These are phyloP conservation scores for Drosophila meridionalis DNA, from an alignment of 2,888 invertebrate genomes.

Conservation along the genomic window DNA sequence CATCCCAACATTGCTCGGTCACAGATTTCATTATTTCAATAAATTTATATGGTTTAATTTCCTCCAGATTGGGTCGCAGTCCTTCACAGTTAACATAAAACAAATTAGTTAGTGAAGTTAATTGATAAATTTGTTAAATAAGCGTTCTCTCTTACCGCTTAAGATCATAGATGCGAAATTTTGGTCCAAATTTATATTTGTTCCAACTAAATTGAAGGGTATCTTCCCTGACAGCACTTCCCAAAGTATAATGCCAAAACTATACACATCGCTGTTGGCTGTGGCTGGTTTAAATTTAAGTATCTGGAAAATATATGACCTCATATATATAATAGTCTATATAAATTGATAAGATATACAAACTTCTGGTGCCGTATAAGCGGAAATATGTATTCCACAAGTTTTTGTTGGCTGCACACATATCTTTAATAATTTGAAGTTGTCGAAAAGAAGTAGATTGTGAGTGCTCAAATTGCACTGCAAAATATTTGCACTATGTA, in stretches of 20 bases:
- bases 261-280: conserved; percentile 46
- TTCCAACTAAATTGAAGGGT: conserved; percentile 2
- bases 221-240: conserved; percentile 31
- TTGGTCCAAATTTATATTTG: too few species aligned
- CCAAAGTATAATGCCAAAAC: conserved; percentile 51
- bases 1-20: conserved; percentile 40
- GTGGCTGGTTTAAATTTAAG: rapidly evolving
- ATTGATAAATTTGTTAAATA: not conserved
- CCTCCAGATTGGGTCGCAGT: conserved; percentile 11
- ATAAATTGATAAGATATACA: not conserved
- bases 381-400: not conserved
- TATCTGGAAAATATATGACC: conserved; percentile 17
- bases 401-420: conserved; percentile 27
- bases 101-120: not conserved
- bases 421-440: conserved; percentile 32
- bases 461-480: conserved; percentile 53
- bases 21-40: not conserved
- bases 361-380: conserved; percentile 55
- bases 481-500: conserved; percentile 36
- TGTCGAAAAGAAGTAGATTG: conserved; percentile 29
- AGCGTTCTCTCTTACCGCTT: not conserved
- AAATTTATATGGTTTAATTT: not conserved
- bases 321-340: not conserved
- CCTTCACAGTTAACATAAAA: not conserved
- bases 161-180: rapidly evolving